Evolutionary conservation across 2,797 vertebrate genomes (phyloP), one percentile per base, ranked within the genome.

Genomic region (Crypturellus tataupa): DNA sequence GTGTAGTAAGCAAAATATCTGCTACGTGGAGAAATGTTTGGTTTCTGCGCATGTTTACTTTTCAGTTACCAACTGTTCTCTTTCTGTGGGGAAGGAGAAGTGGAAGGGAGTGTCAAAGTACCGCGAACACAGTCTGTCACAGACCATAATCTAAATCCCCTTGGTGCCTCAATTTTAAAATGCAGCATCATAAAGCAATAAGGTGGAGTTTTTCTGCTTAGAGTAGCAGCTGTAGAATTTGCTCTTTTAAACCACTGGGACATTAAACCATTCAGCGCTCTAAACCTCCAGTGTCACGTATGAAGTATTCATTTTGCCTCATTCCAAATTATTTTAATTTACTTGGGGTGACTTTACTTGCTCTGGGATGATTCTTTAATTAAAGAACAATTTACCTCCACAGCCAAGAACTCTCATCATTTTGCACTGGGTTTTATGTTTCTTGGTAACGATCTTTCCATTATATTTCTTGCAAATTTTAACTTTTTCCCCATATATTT

Each of bases 341-440:
- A 92, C 95, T 97, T 96, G 67, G 90, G 85, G 60, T 95, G 60
- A 89, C 84, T 97, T 95, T 59, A 92, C 85, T 93, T 95, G 76
- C 90, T 92, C 31, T 14, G 51, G 79, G 40, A 72, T 72, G 65
- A 83, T 68, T 93, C 72, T 89, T 96, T 97, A 97, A 96, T 97
- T 97, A 97, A 97, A 96, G 77, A 97, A 58, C 40, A 81, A 67
- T 81, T 91, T 83, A 89, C 79, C 92, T 95, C 87, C 91, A 75
- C 78, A 91, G 87, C 85, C 84, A 87, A 88, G 95, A 81, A 29
- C 4, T 33, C 4, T 6, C 3, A 11, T 62, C 31, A 64, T 80
- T 91, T 85, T 85, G 80, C 89, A 94, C 67, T 33, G 37, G 31
- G 24, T 46, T 91, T 93, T 85, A 47, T 70, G 15, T 46, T 73